A percentile compares a stretch with the other conserved stretches of the same genome.
Evolutionary conservation across 2,113 vertebrate species (phyloP).

Genomic region (Bubalus kerabau): DNA sequence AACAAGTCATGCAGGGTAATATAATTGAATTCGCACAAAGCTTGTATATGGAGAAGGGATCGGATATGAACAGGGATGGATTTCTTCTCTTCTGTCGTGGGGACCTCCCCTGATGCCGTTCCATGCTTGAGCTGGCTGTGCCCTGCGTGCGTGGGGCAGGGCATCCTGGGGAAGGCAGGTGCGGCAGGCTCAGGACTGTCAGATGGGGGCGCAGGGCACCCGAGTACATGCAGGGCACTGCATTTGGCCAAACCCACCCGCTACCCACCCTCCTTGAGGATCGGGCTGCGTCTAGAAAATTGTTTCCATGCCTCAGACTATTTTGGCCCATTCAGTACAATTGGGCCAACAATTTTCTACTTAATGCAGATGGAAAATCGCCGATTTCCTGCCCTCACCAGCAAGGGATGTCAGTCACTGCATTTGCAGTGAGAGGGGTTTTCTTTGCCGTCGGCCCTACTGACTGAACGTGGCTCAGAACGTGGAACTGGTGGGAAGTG

Average conservation of each 20-base stretch:
- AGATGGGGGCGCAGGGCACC: neutral
- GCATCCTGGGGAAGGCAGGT: neutral
- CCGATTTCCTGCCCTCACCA: conserved; percentile 67
- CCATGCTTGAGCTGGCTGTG: neutral
- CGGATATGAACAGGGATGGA: neutral
- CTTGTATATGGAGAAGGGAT: neutral
- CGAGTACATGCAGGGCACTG: neutral
- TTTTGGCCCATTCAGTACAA: conserved; percentile 66
- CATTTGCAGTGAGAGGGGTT: conserved; percentile 7
- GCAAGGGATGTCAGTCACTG: conserved; percentile 64
- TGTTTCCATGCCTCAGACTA: conserved; percentile 70
- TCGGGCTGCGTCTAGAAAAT: conserved; percentile 59
- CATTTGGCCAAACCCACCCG: neutral
- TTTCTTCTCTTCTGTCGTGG: neutral
- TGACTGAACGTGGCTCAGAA: conserved; percentile 4
- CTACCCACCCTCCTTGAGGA: neutral
- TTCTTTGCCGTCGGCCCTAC: conserved; percentile 42
- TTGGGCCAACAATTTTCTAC: conserved; percentile 73
- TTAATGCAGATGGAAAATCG: conserved; percentile 72
- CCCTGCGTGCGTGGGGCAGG: neutral
- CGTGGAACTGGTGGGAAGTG: neutral
- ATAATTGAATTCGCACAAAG: conserved; percentile 3
- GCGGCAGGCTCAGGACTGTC: neutral
- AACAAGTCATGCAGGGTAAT: neutral
- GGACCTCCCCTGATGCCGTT: neutral